Conservation (phyloP, 2,888 invertebrate species). For the Orthonychiurus folsomi region DNA sequence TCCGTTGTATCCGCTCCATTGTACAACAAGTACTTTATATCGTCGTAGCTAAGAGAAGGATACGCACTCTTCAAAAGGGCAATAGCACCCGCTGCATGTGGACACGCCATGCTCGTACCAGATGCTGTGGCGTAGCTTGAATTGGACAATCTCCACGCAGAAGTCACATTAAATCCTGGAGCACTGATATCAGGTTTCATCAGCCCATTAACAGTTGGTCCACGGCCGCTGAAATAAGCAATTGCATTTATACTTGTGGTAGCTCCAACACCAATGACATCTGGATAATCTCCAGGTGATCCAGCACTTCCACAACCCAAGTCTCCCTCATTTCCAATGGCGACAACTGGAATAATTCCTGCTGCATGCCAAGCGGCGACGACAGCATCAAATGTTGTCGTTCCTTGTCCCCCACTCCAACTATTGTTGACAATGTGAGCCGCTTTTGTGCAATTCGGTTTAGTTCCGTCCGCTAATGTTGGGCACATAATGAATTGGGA, state of each 20-base stretch:
- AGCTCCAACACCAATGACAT: not conserved
- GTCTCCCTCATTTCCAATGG: conserved; percentile 5
- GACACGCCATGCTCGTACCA: too few species aligned
- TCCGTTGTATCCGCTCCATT: too few species aligned
- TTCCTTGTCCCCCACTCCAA: conserved; percentile 4
- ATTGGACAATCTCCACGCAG: too few species aligned
- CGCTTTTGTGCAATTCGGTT: conserved; percentile 7
- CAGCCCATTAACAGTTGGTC: too few species aligned
- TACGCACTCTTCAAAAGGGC: too few species aligned
- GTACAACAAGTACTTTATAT: too few species aligned
- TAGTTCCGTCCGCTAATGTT: not conserved
- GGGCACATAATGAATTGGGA: conserved; percentile 15
- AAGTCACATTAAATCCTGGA: too few species aligned
- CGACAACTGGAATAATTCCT: conserved; percentile 5
- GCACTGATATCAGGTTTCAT: too few species aligned
- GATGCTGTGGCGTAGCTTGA: too few species aligned
- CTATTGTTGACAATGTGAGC: conserved; percentile 8
- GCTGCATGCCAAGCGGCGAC: conserved; percentile 9
- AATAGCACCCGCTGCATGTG: too few species aligned
- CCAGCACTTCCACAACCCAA: not conserved
- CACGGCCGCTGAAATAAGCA: too few species aligned
- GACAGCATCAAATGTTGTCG: conserved; percentile 7
- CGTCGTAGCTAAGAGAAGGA: too few species aligned
- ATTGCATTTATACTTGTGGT: not conserved
- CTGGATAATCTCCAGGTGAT: not conserved